A percentile compares a stretch with the other conserved stretches of the same genome.
phyloP scores from a whole-genome alignment of 2,797 vertebrate species.

The Anas bahamensis region DNA sequence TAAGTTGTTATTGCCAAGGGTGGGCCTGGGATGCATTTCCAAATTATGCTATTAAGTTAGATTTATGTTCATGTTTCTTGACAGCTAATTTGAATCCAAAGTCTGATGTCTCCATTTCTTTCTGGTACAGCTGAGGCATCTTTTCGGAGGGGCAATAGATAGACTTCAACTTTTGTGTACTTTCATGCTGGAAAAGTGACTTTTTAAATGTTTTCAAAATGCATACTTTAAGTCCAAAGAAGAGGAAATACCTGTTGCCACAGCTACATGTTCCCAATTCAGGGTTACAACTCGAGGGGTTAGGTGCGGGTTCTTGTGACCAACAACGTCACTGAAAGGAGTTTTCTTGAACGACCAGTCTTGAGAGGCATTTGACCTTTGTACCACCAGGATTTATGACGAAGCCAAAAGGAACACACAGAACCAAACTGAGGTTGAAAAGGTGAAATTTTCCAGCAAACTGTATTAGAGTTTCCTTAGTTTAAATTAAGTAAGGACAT shows the following conservation, averaged over 20 bases:
- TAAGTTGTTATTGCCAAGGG: constrained; percentile 14
- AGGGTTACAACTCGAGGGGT: background rate
- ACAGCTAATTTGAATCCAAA: constrained; percentile 17
- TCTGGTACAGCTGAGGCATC: background rate
- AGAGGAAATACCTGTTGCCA: background rate
- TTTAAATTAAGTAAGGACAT: background rate
- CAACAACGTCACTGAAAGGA: background rate
- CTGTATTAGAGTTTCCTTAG: background rate
- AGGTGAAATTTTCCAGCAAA: background rate
- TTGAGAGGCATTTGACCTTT: fast-evolving
- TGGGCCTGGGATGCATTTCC: background rate
- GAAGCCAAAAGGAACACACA: background rate
- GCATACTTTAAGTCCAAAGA: background rate
- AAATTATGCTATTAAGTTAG: background rate
- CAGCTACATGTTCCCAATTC: background rate
- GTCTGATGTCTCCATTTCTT: background rate
- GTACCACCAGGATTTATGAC: background rate
- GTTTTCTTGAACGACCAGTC: background rate
- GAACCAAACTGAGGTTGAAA: background rate
- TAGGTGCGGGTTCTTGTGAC: background rate
- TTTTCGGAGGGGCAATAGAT: background rate
- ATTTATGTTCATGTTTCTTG: constrained; percentile 11
- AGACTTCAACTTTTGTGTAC: constrained; percentile 5
- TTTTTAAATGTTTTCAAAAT: background rate
- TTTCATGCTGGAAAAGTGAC: background rate